Conservation (phyloP, 2,113 vertebrate species). For the Siphamia tubifer region DNA sequence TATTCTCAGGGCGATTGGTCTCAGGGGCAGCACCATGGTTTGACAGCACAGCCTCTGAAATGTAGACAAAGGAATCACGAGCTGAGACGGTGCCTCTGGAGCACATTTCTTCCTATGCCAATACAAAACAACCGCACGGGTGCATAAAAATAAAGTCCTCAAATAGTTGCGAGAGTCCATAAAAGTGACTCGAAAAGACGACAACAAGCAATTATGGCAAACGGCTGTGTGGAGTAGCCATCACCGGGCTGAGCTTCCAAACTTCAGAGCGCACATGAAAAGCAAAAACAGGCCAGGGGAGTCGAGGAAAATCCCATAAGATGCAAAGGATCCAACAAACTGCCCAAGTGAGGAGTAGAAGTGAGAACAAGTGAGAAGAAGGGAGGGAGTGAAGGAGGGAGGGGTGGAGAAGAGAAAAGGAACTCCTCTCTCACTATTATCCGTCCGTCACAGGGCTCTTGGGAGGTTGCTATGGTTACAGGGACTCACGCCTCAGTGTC, state of each 20-base stretch:
- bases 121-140: slow-evolving; percentile 44
- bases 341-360: slow-evolving; percentile 66
- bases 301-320: slow-evolving; percentile 55
- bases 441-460: slow-evolving; percentile 75
- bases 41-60: slow-evolving; percentile 77
- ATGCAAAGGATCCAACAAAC: slow-evolving; percentile 64
- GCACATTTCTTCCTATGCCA: slow-evolving; percentile 70
- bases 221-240: slow-evolving; percentile 47
- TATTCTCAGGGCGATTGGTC: slow-evolving; percentile 70
- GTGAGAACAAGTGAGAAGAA: slow-evolving; percentile 71
- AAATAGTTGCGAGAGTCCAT: slow-evolving; percentile 62
- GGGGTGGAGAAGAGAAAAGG: slow-evolving; percentile 69
- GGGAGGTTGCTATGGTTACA: slow-evolving; percentile 78
- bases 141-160: slow-evolving; percentile 57
- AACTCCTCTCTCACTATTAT: slow-evolving; percentile 80
- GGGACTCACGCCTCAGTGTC: slow-evolving; percentile 78
- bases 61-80: slow-evolving; percentile 75
- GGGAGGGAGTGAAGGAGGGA: slow-evolving; percentile 49
- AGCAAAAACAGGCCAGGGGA: slow-evolving; percentile 15
- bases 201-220: slow-evolving; percentile 49
- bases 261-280: slow-evolving; percentile 47
- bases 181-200: slow-evolving; percentile 55
- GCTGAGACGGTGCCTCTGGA: slow-evolving; percentile 79
- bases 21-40: slow-evolving; percentile 71
- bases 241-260: slow-evolving; percentile 36